These are phyloP conservation scores for Sebastes reedi DNA, from an alignment of 2,797 vertebrate genomes.

Conservation along the genomic window DNA sequence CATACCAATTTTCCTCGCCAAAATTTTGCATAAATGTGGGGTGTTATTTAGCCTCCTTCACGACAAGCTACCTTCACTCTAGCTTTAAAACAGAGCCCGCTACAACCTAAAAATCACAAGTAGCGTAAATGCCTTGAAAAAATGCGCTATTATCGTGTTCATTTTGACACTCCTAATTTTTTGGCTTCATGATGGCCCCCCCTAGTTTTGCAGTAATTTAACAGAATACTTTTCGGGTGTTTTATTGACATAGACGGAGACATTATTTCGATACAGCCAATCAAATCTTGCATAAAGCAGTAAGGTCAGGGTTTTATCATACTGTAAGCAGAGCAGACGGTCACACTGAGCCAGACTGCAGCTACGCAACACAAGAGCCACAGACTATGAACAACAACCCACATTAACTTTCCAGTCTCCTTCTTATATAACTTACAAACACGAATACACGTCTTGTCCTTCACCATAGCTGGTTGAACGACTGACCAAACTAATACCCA, in stretches of 20 bases:
- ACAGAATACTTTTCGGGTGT: neutral
- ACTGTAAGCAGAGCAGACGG: no score
- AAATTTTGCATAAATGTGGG: no score
- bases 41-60: no score
- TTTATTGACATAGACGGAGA: neutral
- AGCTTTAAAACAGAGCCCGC: no score
- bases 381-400: neutral
- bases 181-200: neutral
- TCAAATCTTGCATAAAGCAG: neutral
- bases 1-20: rapidly evolving
- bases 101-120: no score
- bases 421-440: neutral
- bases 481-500: neutral
- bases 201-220: neutral
- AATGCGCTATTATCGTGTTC: rapidly evolving
- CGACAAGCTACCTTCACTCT: rapidly evolving
- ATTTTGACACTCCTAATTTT: no score
- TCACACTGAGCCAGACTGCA: neutral
- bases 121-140: no score
- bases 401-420: neutral
- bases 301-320: neutral
- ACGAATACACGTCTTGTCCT: neutral
- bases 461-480: neutral
- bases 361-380: neutral
- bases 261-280: neutral